Base-by-base conservation (phyloP, 2,888 invertebrate genomes). In the Chrysolina oricalcia region DNA sequence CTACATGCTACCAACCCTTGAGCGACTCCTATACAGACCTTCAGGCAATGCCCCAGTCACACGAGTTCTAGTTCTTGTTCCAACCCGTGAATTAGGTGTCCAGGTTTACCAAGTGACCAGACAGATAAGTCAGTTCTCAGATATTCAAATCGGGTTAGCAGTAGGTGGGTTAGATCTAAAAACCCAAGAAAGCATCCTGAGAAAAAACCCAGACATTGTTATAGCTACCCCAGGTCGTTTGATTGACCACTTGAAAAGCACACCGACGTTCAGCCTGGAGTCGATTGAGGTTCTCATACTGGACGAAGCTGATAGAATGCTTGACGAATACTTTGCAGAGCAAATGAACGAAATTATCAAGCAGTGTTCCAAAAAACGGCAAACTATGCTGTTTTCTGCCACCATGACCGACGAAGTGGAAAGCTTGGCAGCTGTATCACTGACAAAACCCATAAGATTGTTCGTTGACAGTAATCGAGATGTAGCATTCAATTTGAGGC, bases 351-450 rank as follows among this genome's bases (percentile, higher is more conserved):
- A 99, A 89, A 97, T 99, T 83, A 96, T 99, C 67, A 93, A 94
- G 19, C 95, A 97, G 83, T 99, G 99, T 88, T 93, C 97, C 0
- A 92, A 94, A 73, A 96, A 95, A 17, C 91, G 98, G 11, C 99
- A 99, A 89, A 99, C 98, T 0, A 96, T 99, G 93, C 90, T 99
- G 74, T 99, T 99, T 90, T 99, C 99, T 0, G 99, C 99, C 46
- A 99, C 99, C 15, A 99, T 99, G 98, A 98, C 98, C n/a, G 98
- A 98, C 71, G 94, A 96, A 89, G 98, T 98, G 0, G 95, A 97
- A 88, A 98, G 98, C 88, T 90, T 99, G 72, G 98, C 97, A 0
- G 93, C 97, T 0, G 96, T 99, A 1, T 98, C 98, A 0, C 90
- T 99, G 35, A 93, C 94, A 78, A 96, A 96, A 83, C 99, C 99